These are phyloP conservation scores for Sinocyclocheilus anophthalmus DNA, from an alignment of 2,113 vertebrate species.

Conservation along the genomic window DNA sequence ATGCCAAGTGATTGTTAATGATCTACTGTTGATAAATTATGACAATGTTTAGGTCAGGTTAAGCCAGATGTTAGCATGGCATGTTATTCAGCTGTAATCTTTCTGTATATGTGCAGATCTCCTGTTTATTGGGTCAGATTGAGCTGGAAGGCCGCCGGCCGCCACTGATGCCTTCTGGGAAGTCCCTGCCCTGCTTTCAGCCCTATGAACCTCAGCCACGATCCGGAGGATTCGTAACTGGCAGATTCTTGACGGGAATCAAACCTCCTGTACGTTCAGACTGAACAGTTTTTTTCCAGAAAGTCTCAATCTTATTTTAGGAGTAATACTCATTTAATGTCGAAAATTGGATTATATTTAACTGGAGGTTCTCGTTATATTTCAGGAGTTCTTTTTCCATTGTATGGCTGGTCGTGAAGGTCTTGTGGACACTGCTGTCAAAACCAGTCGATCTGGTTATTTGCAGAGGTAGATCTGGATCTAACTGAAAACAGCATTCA, in stretches of 20 bases:
- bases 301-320: background rate
- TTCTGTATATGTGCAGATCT: constrained; percentile 81
- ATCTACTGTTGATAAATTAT: no score
- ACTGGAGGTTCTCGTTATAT: background rate
- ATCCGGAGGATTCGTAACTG: constrained; percentile 93
- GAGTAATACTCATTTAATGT: background rate
- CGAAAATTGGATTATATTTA: background rate
- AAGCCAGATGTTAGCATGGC: background rate
- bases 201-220: constrained; percentile 88
- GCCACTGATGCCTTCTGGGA: constrained; percentile 95
- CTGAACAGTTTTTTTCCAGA: background rate
- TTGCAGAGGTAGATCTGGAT: constrained; percentile 85
- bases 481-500: background rate
- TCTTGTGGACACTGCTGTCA: constrained; percentile 96
- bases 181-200: constrained; percentile 93
- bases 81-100: background rate
- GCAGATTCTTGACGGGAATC: constrained; percentile 96
- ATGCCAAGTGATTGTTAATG: no score
- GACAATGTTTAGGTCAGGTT: no score
- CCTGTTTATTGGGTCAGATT: constrained; percentile 94
- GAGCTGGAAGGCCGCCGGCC: constrained; percentile 95
- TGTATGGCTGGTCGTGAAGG: constrained; percentile 99
- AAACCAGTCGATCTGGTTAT: constrained; percentile 96
- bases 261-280: constrained; percentile 83
- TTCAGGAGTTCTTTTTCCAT: constrained; percentile 97